Base-by-base conservation (phyloP, 2,797 vertebrate genomes). In the Strix occidentalis region DNA sequence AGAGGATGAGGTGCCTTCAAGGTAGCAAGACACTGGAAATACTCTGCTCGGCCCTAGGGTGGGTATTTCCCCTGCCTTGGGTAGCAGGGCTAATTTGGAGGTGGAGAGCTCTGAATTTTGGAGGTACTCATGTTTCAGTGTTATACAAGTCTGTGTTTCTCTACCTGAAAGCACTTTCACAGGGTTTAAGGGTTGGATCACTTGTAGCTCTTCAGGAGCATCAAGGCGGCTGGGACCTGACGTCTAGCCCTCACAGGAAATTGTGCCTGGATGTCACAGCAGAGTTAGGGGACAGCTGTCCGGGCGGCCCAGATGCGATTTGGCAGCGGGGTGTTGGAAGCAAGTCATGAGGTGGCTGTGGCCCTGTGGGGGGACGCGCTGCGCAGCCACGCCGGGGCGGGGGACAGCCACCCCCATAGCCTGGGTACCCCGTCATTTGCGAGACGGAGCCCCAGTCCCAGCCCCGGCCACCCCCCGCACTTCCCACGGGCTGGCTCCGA, bases 21-120 rank as follows among this genome's bases (percentile, higher is more conserved):
- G 41, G 25, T 24, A 41, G 48, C 4, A 75, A 21, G 53, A 9
- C 7, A 25, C 45, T 53, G 5, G 24, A 37, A 64, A 71, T 45
- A 21, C 11, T n/a, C 29, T 57, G 8, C 7, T 81, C 0, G 0
- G 17, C 24, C n/a, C 37, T 53, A 37, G 29, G 9, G 5, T 78
- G 28, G 5, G 3, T 56, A 45, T 46, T 80, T 76, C 19, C 14
- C 21, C 24, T 58, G 26, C 33, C 33, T 39, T 16, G 7, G 11
- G 23, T 66, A 10, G 13, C 15, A 70, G 23, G 21, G 16, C 5
- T 54, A 48, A 58, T 54, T 20, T 69, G 51, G 26, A 60, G 21
- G 7, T 1, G 4, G 4, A 3, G 3, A 61, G 13, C 12, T 71
- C 41, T 70, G 50, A 51, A 39, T 60, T 77, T 77, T 77, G 41